These are phyloP conservation scores for Picathartes gymnocephalus DNA, from an alignment of 2,113 vertebrate species.

Conservation along the genomic window DNA sequence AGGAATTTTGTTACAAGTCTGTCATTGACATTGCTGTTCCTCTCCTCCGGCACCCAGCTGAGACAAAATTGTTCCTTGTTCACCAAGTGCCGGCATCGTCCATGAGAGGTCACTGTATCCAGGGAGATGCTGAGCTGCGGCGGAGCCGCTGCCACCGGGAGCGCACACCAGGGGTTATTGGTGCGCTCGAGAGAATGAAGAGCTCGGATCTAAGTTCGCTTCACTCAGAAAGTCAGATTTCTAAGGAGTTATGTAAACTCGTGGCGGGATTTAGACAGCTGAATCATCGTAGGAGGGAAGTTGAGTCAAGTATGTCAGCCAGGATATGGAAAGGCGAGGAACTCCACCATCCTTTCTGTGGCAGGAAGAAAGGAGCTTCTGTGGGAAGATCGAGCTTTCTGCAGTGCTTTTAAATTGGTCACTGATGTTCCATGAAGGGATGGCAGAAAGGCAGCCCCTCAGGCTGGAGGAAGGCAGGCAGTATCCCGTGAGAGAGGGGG, in stretches of 20 bases:
- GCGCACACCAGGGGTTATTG: neutral
- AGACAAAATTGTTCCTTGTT: neutral
- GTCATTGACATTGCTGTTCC: neutral
- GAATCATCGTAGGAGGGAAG: neutral
- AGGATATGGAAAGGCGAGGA: neutral
- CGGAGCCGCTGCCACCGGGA: rapidly evolving
- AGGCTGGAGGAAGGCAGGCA: neutral
- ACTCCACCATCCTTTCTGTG: neutral
- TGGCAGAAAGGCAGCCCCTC: neutral
- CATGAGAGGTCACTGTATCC: neutral
- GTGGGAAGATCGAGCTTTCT: neutral
- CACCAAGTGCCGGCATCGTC: neutral
- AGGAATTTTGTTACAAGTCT: neutral
- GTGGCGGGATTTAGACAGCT: neutral
- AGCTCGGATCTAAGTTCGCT: neutral
- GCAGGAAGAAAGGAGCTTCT: neutral
- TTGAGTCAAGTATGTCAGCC: neutral
- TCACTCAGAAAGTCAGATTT: neutral
- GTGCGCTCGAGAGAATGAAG: neutral
- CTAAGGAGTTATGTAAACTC: neutral
- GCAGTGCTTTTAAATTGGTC: neutral
- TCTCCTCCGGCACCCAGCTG: neutral
- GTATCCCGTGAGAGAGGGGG: rapidly evolving
- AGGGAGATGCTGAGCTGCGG: neutral
- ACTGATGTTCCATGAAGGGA: neutral